These are phyloP conservation scores for Erinaceus europaeus DNA, from an alignment of 2,113 vertebrate genomes.

Conservation along the genomic window DNA sequence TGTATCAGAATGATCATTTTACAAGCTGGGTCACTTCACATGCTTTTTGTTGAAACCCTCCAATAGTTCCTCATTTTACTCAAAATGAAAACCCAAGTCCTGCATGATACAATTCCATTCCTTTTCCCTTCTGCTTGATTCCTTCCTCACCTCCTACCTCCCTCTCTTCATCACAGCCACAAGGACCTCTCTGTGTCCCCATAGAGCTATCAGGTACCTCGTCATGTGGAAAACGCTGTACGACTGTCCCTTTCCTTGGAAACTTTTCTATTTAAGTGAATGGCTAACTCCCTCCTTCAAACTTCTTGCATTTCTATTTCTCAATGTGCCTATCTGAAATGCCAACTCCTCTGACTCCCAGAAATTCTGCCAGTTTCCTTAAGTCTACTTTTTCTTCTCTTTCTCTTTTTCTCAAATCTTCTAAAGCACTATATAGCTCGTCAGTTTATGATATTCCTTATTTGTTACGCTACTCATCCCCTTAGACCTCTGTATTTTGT, in stretches of 20 bases:
- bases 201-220: rapidly evolving
- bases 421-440: not conserved
- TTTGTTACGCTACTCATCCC: not conserved
- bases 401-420: not conserved
- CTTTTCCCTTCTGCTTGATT: not conserved
- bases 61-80: not conserved
- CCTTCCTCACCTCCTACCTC: not conserved
- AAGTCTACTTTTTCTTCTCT: not conserved
- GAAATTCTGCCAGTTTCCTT: not conserved
- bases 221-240: not conserved
- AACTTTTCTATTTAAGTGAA: not conserved
- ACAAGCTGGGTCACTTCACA: not conserved
- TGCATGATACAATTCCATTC: not conserved
- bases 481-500: not conserved
- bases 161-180: not conserved
- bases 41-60: not conserved
- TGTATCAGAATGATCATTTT: not conserved
- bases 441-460: not conserved
- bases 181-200: not conserved
- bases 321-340: not conserved
- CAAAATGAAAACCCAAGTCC: not conserved
- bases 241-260: not conserved
- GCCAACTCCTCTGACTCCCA: not conserved
- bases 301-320: not conserved
- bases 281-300: too few relatives aligned